These are phyloP conservation scores for Lepidurus arcticus DNA, from an alignment of 1,140 invertebrate genomes.

Conservation along the genomic window DNA sequence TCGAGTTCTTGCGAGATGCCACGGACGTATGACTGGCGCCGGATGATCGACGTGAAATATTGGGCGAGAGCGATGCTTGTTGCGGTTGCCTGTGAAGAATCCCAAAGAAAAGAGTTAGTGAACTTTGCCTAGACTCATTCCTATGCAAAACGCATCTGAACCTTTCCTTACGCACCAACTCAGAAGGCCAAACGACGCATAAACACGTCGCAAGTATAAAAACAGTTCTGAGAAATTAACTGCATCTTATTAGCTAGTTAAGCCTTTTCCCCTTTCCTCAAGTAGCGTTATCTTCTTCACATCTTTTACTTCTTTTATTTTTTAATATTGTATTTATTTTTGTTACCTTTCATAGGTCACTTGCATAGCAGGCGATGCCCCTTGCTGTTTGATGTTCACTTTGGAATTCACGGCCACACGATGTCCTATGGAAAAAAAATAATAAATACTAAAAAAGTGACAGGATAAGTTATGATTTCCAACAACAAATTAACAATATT, in stretches of 20 bases:
- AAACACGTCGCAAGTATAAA: too few relatives aligned
- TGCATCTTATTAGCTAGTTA: neutral
- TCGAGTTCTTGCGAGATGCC: slow-evolving; percentile 31
- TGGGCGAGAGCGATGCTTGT: slow-evolving; percentile 22
- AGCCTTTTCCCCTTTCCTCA: too few relatives aligned
- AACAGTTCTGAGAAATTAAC: too few relatives aligned
- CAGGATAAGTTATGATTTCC: neutral
- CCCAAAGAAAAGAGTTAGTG: neutral
- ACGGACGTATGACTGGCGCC: slow-evolving; percentile 25
- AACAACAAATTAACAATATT: neutral
- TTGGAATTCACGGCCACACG: slow-evolving; percentile 53
- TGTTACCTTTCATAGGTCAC: slow-evolving; percentile 42
- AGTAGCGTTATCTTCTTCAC: too few relatives aligned
- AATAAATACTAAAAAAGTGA: neutral
- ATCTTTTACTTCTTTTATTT: too few relatives aligned
- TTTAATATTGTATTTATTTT: neutral
- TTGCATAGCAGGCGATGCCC: slow-evolving; percentile 47
- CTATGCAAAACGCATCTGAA: neutral
- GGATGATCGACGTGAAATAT: slow-evolving; percentile 30
- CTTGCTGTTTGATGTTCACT: slow-evolving; percentile 50
- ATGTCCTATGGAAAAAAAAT: slow-evolving; percentile 47
- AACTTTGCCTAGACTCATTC: neutral
- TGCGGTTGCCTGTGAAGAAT: neutral
- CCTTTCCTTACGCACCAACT: neutral
- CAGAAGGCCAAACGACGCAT: neutral